Evolutionary conservation across 2,113 vertebrate species (phyloP).

Genomic region (Nothoprocta perdicaria): DNA sequence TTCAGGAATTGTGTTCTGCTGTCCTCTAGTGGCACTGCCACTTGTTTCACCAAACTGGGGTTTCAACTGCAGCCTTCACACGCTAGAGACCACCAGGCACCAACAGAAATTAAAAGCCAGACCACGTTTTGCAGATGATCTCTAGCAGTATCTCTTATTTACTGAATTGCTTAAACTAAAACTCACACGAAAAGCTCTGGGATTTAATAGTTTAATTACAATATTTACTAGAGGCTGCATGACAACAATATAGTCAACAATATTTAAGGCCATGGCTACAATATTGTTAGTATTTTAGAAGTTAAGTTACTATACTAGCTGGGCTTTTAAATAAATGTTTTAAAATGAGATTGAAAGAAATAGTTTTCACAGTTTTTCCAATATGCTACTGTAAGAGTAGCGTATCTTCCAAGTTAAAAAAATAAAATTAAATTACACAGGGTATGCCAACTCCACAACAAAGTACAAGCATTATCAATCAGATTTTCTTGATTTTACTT

Average conservation of each 20-base stretch:
- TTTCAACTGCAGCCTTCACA: not conserved
- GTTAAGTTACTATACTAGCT: not conserved
- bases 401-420: not conserved
- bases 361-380: not conserved
- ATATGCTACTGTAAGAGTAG: not conserved
- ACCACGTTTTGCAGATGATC: not conserved
- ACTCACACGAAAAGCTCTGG: not conserved
- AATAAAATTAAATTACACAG: not conserved
- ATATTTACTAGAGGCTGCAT: not conserved
- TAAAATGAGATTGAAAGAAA: not conserved
- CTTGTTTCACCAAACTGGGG: not conserved
- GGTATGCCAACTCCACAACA: not conserved
- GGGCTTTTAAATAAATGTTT: not conserved
- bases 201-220: not conserved
- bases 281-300: not conserved
- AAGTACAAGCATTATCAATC: conserved; percentile 41
- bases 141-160: not conserved
- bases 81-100: not conserved
- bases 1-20: conserved; percentile 68
- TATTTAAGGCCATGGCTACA: not conserved
- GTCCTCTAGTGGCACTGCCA: conserved; percentile 75
- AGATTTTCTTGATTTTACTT: conserved; percentile 10
- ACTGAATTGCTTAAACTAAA: not conserved
- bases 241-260: not conserved
- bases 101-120: not conserved